Conservation (phyloP, 2,113 vertebrate genomes). For the Labrus mixtus region DNA sequence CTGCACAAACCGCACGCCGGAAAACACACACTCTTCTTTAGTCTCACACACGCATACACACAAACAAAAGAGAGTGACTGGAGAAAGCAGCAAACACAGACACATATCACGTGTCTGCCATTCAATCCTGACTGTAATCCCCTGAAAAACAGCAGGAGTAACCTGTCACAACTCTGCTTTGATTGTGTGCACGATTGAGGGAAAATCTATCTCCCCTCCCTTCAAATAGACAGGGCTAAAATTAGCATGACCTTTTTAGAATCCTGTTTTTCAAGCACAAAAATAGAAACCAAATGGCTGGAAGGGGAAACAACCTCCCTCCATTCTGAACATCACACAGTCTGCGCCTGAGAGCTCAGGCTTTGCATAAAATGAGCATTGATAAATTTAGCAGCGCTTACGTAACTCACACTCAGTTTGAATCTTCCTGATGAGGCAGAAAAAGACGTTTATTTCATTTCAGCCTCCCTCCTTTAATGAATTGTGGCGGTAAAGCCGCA, state of each 20-base stretch:
- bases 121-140: slow-evolving; percentile 63
- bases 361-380: slow-evolving; percentile 84
- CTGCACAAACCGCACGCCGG: slow-evolving; percentile 10
- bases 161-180: slow-evolving; percentile 64
- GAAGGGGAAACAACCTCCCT: slow-evolving; percentile 70
- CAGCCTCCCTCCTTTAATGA: slow-evolving; percentile 64
- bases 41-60: slow-evolving; percentile 15
- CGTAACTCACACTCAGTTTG: slow-evolving; percentile 79
- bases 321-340: slow-evolving; percentile 66
- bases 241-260: slow-evolving; percentile 70
- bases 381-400: slow-evolving; percentile 86
- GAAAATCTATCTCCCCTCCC: slow-evolving; percentile 39
- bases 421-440: slow-evolving; percentile 84
- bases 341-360: slow-evolving; percentile 76
- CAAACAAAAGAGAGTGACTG: neutral
- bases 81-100: slow-evolving; percentile 26
- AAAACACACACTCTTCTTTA: slow-evolving; percentile 55
- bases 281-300: slow-evolving; percentile 75
- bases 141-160: slow-evolving; percentile 42
- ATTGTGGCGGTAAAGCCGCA: slow-evolving; percentile 55
- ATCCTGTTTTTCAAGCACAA: slow-evolving; percentile 63
- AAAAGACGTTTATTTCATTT: slow-evolving; percentile 73
- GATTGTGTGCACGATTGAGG: slow-evolving; percentile 50
- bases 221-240: slow-evolving; percentile 67
- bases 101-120: slow-evolving; percentile 41